phyloP scores from a whole-genome alignment of 1,140 invertebrate genomes.

The Pogonomyrmex barbatus region DNA sequence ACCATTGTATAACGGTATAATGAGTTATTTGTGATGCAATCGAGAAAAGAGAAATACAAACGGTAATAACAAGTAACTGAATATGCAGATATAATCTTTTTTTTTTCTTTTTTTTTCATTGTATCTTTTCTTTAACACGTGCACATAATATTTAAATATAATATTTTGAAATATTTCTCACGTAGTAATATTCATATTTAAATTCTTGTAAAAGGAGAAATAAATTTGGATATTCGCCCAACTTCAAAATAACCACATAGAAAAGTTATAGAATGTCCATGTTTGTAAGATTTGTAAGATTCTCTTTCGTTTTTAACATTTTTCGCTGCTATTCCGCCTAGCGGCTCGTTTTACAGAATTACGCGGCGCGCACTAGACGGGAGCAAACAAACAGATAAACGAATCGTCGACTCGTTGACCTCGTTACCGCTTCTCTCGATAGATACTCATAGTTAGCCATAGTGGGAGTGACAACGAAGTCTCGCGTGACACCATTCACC shows the following conservation, averaged over 20 bases:
- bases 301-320: conserved; percentile 29
- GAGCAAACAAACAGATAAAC: conserved; percentile 74
- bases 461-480: conserved; percentile 53
- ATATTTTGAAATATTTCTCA: background rate
- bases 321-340: conserved; percentile 10
- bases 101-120: background rate
- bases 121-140: background rate
- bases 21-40: conserved; percentile 27
- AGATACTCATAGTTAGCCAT: conserved; percentile 48
- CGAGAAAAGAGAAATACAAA: background rate
- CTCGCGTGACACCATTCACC: conserved; percentile 54
- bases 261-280: background rate
- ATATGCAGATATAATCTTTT: background rate
- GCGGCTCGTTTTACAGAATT: conserved; percentile 50
- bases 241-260: background rate
- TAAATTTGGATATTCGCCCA: background rate
- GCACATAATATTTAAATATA: background rate
- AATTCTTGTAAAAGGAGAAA: background rate
- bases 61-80: background rate
- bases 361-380: conserved; percentile 43
- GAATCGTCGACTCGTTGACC: conserved; percentile 72
- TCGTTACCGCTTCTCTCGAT: conserved; percentile 62
- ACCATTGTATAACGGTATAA: conserved; percentile 11
- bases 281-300: background rate
- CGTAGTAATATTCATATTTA: background rate